Conservation (phyloP, 2,797 vertebrate genomes). For the Cirrhinus molitorella region DNA sequence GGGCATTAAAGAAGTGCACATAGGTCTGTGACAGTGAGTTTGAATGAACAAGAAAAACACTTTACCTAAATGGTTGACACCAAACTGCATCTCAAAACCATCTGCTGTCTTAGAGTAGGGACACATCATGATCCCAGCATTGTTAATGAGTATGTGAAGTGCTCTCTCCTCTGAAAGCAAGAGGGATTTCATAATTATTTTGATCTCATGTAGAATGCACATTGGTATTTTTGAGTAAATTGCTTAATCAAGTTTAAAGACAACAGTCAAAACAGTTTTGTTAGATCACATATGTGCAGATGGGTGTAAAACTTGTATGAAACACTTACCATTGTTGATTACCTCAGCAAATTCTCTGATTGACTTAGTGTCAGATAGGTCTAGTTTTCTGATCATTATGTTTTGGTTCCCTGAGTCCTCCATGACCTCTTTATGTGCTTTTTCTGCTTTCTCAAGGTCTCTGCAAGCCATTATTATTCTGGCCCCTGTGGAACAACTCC, state of each 20-base stretch:
- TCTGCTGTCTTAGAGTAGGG: conserved; percentile 78
- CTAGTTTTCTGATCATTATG: conserved; percentile 79
- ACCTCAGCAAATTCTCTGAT: conserved; percentile 81
- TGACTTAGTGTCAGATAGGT: conserved; percentile 82
- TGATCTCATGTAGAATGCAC: not conserved
- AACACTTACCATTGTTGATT: conserved; percentile 78
- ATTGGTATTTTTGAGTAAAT: not conserved
- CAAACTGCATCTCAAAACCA: conserved; percentile 83
- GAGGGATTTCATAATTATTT: not conserved
- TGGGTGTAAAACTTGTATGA: not conserved
- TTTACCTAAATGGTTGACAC: conserved; percentile 81
- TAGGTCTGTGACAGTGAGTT: not conserved
- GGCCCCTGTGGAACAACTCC: conserved; percentile 74
- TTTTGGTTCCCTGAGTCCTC: conserved; percentile 79
- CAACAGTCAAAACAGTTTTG: not conserved
- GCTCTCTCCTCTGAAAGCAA: conserved; percentile 71
- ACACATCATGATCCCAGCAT: conserved; percentile 80
- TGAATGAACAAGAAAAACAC: conserved; percentile 20
- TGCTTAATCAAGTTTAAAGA: no score
- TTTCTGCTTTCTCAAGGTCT: conserved; percentile 79
- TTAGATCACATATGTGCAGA: not conserved
- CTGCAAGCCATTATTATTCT: conserved; percentile 85
- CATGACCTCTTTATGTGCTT: conserved; percentile 78
- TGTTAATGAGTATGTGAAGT: conserved; percentile 79
- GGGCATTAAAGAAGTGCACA: not conserved